These are phyloP conservation scores for Melanophora roralis DNA, from an alignment of 2,888 invertebrate genomes.

Conservation along the genomic window DNA sequence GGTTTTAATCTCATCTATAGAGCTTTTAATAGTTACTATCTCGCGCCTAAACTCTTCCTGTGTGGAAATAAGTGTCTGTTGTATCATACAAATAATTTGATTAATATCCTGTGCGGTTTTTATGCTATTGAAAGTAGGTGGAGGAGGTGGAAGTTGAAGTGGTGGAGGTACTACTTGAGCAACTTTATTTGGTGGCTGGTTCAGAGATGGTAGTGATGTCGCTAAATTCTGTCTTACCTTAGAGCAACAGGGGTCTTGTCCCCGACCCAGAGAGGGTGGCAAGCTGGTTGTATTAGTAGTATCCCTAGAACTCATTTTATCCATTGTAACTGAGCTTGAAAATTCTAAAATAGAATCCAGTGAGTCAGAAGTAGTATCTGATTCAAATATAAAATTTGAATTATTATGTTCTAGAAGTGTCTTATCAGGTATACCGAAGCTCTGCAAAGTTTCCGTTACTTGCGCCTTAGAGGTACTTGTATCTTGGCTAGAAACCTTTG, in stretches of 20 bases:
- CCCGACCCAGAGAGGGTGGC: too few relatives aligned
- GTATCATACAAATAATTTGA: neutral
- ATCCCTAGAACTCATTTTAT: too few relatives aligned
- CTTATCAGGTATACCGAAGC: neutral
- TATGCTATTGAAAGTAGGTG: neutral
- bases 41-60: neutral
- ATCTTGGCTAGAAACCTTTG: neutral
- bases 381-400: neutral
- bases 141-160: neutral
- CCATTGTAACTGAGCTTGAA: neutral
- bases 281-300: too few relatives aligned
- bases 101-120: neutral
- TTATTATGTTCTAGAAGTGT: neutral
- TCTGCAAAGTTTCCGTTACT: too few relatives aligned
- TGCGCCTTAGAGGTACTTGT: too few relatives aligned
- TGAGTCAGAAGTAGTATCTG: neutral
- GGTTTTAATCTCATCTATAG: neutral
- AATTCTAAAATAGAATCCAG: neutral
- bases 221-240: neutral
- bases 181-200: neutral
- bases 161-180: neutral
- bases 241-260: neutral
- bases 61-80: neutral
- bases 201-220: neutral
- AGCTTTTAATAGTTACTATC: neutral